Evolutionary conservation across 2,797 vertebrate species (phyloP).

Genomic region (Molossus alvarezi): DNA sequence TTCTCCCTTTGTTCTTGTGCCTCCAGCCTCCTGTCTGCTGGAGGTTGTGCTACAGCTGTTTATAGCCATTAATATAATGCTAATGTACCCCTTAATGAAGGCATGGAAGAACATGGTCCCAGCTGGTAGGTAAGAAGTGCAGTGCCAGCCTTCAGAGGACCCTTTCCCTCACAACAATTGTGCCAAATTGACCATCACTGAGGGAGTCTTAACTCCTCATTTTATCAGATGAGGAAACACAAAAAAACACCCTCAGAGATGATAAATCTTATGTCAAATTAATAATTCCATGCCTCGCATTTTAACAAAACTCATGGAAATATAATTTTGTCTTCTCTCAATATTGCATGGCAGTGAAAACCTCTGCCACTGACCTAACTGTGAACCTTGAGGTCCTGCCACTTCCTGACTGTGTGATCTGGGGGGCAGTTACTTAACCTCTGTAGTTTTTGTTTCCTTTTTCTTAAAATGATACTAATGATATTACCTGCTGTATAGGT

Average conservation of each 20-base stretch:
- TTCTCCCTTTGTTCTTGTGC: conserved; percentile 79
- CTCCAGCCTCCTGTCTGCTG: conserved; percentile 68
- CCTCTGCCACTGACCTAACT: neutral
- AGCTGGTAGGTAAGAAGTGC: neutral
- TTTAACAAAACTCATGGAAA: conserved; percentile 65
- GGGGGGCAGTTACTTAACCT: conserved; percentile 35
- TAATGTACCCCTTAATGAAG: conserved; percentile 77
- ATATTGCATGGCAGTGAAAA: conserved; percentile 5
- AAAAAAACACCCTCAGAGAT: neutral
- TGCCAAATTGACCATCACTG: neutral
- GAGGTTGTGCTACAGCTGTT: conserved; percentile 79
- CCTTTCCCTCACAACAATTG: conserved; percentile 62
- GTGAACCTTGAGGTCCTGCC: conserved; percentile 28
- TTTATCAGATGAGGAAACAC: neutral
- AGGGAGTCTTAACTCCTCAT: conserved; percentile 33
- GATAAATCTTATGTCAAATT: neutral
- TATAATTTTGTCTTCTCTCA: conserved; percentile 45
- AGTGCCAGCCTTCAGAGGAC: conserved; percentile 45
- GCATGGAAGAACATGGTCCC: conserved; percentile 27
- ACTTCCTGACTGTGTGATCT: conserved; percentile 18
- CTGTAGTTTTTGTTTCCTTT: conserved; percentile 59
- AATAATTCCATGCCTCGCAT: conserved; percentile 52
- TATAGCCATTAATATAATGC: conserved; percentile 78
- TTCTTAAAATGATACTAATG: conserved; percentile 50
- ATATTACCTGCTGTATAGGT: conserved; percentile 23